Evolutionary conservation across 2,888 invertebrate species (phyloP).

Genomic region (Neuroscelio doddi): DNA sequence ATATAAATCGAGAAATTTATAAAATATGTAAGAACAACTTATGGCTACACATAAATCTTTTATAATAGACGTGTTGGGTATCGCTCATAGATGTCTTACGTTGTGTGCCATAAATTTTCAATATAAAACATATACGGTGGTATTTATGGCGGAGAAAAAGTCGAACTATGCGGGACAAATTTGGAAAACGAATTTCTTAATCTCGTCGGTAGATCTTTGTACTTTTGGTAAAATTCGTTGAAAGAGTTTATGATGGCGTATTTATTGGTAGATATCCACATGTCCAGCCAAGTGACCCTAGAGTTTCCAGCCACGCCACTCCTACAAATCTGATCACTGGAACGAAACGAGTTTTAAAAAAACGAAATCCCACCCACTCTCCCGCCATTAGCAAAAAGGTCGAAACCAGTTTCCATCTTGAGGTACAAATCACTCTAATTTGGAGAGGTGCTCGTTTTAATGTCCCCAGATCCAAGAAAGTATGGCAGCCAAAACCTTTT

Average conservation of each 20-base stretch:
- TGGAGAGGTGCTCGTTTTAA: constrained; percentile 55
- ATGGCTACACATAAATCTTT: constrained; percentile 18
- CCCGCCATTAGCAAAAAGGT: constrained; percentile 54
- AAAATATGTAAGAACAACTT: constrained; percentile 6
- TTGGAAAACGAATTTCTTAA: constrained; percentile 41
- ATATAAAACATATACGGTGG: constrained; percentile 26
- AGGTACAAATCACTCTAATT: constrained; percentile 62
- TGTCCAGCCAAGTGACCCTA: constrained; percentile 37
- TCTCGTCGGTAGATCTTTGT: constrained; percentile 20
- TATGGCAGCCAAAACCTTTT: constrained; percentile 11
- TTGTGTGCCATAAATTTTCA: constrained; percentile 12
- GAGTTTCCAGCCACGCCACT: constrained; percentile 47
- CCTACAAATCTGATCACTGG: constrained; percentile 45
- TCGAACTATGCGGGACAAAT: constrained; percentile 17
- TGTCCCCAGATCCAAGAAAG: constrained; percentile 37
- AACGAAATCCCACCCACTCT: constrained; percentile 58
- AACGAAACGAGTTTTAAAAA: constrained; percentile 41
- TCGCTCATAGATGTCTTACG: constrained; percentile 13
- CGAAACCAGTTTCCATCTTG: constrained; percentile 56
- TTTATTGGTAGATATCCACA: constrained; percentile 6
- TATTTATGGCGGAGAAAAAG: constrained; percentile 30
- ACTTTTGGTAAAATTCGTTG: constrained; percentile 17
- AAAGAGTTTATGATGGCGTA: constrained; percentile 23
- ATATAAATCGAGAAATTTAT: constrained; percentile 11
- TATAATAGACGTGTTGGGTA: constrained; percentile 11